Evolutionary conservation across 64 coral and sea anemone genomes (phyloP), one percentile per base, ranked within the genome.

Genomic region (Montipora foliosa): DNA sequence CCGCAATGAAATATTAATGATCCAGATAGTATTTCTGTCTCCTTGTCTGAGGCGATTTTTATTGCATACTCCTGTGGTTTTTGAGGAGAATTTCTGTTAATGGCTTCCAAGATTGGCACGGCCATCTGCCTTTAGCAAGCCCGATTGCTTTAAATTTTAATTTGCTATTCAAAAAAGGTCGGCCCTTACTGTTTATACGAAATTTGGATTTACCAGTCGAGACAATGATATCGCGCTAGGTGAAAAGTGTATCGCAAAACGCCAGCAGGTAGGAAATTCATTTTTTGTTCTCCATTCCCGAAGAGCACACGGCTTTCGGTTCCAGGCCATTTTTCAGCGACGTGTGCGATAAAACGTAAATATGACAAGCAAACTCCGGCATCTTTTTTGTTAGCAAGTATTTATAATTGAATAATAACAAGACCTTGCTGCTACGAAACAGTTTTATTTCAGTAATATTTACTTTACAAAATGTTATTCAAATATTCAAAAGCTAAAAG

Each of bases 1-100:
- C 19, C 82, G 66, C 66, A 60, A 10, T 86, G 46, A 86, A 86
- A 86, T 86, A 86, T 86, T 86, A 69, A 86, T 86, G 66, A 86
- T 11, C 5, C 29, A 50, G 61, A 67, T 45, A 67, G 37, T 71
- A 86, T 86, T 86, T 72, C 53, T 8, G 53, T 86, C 66, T 86
- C 16, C 3, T 86, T 72, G 66, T 86, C 82, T 49, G 17, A 13
- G 48, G 10, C 82, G 47, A 86, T 59, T 48, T 86, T 71, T 46
- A 72, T 70, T 86, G 82, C 66, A n/a, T 71, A 46, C 20, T 86
- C 64, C 62, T 62, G 82, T 86, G 46, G 20, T 4, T 72, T 44
- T 86, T 86, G 82, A 44, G 82, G 82, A 86, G 16, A 70, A 10
- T 19, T 17, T 86, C 17, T 22, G 45, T 67, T 86, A 68, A 86